Evolutionary conservation across 2,113 vertebrate species (phyloP).

Genomic region (Muscicapa adusta): DNA sequence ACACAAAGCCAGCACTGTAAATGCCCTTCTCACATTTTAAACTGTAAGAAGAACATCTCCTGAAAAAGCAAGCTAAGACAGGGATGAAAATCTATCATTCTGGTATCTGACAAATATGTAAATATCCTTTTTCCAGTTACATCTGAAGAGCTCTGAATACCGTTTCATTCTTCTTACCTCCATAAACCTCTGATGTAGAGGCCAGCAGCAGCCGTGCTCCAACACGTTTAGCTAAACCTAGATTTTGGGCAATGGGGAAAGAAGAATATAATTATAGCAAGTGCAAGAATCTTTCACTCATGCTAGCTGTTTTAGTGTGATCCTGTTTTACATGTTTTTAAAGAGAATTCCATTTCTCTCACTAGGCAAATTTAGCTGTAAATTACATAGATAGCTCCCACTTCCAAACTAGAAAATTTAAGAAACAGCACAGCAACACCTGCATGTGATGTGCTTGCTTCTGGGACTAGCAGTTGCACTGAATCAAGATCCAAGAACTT

Average conservation of each 20-base stretch:
- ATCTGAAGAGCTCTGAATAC: not conserved
- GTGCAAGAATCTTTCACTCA: not conserved
- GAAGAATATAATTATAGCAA: not conserved
- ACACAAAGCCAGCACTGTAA: not conserved
- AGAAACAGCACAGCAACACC: not conserved
- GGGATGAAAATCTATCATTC: not conserved
- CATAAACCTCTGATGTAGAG: conserved; percentile 96
- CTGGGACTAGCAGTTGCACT: not conserved
- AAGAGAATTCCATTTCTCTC: not conserved
- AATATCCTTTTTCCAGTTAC: not conserved
- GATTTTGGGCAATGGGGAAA: not conserved
- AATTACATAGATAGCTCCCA: not conserved
- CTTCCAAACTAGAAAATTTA: not conserved
- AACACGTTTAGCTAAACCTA: conserved; percentile 94
- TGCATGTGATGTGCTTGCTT: not conserved
- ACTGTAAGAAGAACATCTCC: not conserved
- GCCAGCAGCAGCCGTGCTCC: conserved; percentile 94
- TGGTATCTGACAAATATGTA: not conserved
- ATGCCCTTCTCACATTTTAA: not conserved
- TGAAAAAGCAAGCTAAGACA: not conserved
- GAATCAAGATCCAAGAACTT: not conserved
- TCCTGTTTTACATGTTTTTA: not conserved
- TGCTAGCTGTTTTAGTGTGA: not conserved
- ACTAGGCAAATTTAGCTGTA: not conserved
- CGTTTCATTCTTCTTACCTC: conserved; percentile 79